Evolutionary conservation across 2,113 vertebrate species (phyloP), one percentile per base, ranked within the genome.

Genomic region (Microcebus jonahi): DNA sequence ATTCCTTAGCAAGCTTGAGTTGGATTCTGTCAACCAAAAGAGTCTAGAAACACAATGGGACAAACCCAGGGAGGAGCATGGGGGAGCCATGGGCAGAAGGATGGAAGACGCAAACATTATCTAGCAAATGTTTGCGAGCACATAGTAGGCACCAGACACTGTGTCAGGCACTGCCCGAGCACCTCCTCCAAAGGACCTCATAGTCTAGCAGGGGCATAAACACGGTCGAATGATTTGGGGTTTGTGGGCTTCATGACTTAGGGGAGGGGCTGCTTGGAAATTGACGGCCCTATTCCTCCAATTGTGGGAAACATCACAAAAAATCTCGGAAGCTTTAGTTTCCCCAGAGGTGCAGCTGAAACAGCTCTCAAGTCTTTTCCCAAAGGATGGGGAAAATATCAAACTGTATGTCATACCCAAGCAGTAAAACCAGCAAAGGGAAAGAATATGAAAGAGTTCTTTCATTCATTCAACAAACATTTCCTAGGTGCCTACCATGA

Each of bases 401-500:
- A 65, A 21, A 61, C 4, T 55, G 23, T 39, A 3, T 4, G 0
- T 61, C 10, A 23, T 4, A 48, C 34, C 61, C 14, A 59, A n/a
- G 29, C 1, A 0, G 27, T 48, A 87, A 76, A 82, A 57, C 34
- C 42, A 61, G 67, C 50, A 42, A 50, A 84, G 31, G 1, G 5
- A 53, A 81, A 34, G 34, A 57, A 31, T 3, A 23, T 6, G 36
- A 59, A 76, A 39, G 65, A 65, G 5, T 36, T 42, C 61, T 45
- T 77, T 86, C 14, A 82, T 57, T 93, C 57, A n/a, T n/a, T 79
- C 82, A 55, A 77, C 23, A 61, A 61, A 27, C 2, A 0, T 1
- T 18, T 9, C 1, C 29, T 25, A 14, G 1, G 31, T 50, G 42
- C 55, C 42, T 55, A 0, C n/a, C 3, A 1, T 5, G 23, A 42